phyloP scores from a whole-genome alignment of 2,113 vertebrate genomes.

The Suricata suricatta region DNA sequence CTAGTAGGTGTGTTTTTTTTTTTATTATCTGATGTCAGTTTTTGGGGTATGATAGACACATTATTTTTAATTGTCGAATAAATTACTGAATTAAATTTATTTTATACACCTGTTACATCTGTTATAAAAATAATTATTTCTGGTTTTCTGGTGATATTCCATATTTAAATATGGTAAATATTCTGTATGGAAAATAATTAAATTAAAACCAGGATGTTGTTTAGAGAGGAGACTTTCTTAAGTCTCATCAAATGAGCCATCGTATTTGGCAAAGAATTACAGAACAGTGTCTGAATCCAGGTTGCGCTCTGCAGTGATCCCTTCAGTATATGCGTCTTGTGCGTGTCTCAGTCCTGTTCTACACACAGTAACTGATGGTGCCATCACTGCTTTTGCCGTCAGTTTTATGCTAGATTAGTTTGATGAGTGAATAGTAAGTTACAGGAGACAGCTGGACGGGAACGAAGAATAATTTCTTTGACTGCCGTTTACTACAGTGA shows the following conservation, averaged over 20 bases:
- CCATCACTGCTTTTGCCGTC: not conserved
- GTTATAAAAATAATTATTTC: slow-evolving; percentile 3
- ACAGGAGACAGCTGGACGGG: not conserved
- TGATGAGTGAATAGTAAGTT: not conserved
- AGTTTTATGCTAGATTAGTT: not conserved
- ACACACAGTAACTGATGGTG: not conserved
- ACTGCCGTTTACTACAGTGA: not conserved
- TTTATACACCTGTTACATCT: not conserved
- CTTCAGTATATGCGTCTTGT: not conserved
- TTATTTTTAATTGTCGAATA: not conserved
- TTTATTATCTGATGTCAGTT: not conserved
- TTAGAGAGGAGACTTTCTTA: not conserved
- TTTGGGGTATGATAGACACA: slow-evolving; percentile 3
- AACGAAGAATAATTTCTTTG: not conserved
- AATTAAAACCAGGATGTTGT: not conserved
- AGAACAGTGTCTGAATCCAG: not conserved
- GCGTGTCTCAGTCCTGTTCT: not conserved
- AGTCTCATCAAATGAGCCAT: not conserved
- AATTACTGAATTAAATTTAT: not conserved
- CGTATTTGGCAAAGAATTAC: not conserved
- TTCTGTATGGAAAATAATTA: not conserved
- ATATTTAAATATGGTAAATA: not conserved
- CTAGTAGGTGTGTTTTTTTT: not conserved
- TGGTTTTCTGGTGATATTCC: not conserved
- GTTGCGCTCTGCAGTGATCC: not conserved